Conservation (phyloP, 2,797 vertebrate species). For the Garrulus glandarius region DNA sequence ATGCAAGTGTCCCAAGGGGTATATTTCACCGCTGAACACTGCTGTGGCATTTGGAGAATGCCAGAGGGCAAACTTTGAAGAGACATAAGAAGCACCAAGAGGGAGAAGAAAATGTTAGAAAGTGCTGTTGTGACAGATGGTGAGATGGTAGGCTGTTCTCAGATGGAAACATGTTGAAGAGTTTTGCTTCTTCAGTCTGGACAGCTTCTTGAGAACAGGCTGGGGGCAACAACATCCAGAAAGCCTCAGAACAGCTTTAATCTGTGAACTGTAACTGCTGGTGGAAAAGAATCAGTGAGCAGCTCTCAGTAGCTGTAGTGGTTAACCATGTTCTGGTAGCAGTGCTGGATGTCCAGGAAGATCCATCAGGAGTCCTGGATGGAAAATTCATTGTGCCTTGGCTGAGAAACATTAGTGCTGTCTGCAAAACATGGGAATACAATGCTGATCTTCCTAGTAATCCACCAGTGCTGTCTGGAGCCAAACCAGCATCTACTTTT, state of each 20-base stretch:
- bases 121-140: constrained; percentile 8
- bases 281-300: background rate
- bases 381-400: background rate
- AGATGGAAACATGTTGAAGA: background rate
- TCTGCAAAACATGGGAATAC: background rate
- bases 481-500: background rate
- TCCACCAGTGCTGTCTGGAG: background rate
- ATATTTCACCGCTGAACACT: background rate
- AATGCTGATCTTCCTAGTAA: background rate
- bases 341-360: background rate
- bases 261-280: background rate
- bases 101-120: constrained; percentile 13
- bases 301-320: background rate
- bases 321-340: background rate
- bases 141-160: constrained; percentile 6
- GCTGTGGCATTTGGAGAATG: background rate
- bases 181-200: background rate
- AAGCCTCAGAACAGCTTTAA: background rate
- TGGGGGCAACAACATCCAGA: background rate
- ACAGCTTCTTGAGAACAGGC: background rate
- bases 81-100: background rate
- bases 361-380: background rate
- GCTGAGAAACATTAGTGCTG: background rate
- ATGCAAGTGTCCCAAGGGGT: background rate
- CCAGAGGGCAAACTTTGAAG: constrained; percentile 8